phyloP scores from a whole-genome alignment of 2,888 invertebrate genomes.

The Sminthurides aquaticus region DNA sequence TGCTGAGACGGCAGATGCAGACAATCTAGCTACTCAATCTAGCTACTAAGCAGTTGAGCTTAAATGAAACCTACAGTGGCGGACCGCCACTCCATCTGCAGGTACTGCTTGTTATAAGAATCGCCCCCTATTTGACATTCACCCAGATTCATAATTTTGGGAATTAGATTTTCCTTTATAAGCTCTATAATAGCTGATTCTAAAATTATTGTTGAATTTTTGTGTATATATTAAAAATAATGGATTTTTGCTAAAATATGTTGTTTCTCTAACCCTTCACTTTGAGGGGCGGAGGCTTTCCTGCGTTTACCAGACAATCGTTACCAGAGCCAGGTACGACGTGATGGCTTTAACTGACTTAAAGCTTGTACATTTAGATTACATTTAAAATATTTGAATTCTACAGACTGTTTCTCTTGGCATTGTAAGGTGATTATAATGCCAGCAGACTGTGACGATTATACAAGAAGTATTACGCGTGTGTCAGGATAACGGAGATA shows the following conservation, averaged over 20 bases:
- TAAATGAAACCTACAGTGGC: too few relatives aligned
- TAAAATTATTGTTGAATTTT: neutral
- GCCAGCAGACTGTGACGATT: neutral
- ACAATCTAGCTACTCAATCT: too few relatives aligned
- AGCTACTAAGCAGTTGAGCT: too few relatives aligned
- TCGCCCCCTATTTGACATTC: too few relatives aligned
- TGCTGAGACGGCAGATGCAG: too few relatives aligned
- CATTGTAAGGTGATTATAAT: neutral
- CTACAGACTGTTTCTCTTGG: constrained; percentile 23
- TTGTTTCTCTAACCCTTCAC: neutral
- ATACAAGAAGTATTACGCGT: too few relatives aligned
- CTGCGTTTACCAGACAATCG: neutral
- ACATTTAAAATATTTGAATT: neutral
- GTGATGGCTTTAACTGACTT: neutral
- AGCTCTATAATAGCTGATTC: neutral
- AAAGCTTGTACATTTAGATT: constrained; percentile 7
- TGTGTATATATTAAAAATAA: neutral
- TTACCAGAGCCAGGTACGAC: neutral
- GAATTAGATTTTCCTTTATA: too few relatives aligned
- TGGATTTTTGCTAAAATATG: neutral
- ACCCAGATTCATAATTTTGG: too few relatives aligned
- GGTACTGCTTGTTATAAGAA: too few relatives aligned
- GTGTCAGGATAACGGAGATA: too few relatives aligned
- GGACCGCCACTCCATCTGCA: too few relatives aligned
- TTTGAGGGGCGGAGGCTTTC: too few relatives aligned